A percentile compares a stretch with the other conserved stretches of the same genome.
Evolutionary conservation across 2,113 vertebrate genomes (phyloP).

Genomic region (Phylloscopus whistleri): DNA sequence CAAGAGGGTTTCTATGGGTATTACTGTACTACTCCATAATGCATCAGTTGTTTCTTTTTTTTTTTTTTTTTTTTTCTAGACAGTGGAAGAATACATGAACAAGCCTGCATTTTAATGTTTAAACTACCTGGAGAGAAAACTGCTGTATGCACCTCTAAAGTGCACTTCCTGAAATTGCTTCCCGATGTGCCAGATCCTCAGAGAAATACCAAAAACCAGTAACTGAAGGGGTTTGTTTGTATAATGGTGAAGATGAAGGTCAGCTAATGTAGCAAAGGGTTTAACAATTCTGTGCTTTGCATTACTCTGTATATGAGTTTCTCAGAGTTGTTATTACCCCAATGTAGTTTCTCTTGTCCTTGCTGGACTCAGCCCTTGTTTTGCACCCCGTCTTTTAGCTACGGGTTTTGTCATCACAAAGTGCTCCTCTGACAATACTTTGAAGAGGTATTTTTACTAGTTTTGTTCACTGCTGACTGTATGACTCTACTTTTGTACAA

Average conservation of each 20-base stretch:
- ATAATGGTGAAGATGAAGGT: constrained; percentile 64
- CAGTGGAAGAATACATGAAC: constrained; percentile 92
- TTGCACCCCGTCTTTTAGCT: constrained; percentile 32
- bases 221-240: constrained; percentile 53
- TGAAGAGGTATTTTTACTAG: constrained; percentile 48
- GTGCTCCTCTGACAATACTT: constrained; percentile 2
- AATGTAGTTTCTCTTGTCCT: neutral
- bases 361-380: constrained; percentile 15
- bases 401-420: constrained; percentile 16
- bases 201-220: constrained; percentile 43
- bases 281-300: constrained; percentile 41
- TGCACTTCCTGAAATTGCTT: neutral
- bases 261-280: constrained; percentile 55
- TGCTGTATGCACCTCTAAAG: neutral
- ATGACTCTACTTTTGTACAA: constrained; percentile 60
- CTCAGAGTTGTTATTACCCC: constrained; percentile 9
- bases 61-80: constrained; percentile 69
- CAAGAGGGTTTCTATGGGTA: neutral
- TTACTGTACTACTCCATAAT: neutral
- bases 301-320: constrained; percentile 29
- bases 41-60: neutral
- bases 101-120: constrained; percentile 83
- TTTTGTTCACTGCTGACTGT: constrained; percentile 42
- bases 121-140: constrained; percentile 13
- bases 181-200: constrained; percentile 15